Evolutionary conservation across 2,888 invertebrate genomes (phyloP).

Genomic region (Tipula helvola): DNA sequence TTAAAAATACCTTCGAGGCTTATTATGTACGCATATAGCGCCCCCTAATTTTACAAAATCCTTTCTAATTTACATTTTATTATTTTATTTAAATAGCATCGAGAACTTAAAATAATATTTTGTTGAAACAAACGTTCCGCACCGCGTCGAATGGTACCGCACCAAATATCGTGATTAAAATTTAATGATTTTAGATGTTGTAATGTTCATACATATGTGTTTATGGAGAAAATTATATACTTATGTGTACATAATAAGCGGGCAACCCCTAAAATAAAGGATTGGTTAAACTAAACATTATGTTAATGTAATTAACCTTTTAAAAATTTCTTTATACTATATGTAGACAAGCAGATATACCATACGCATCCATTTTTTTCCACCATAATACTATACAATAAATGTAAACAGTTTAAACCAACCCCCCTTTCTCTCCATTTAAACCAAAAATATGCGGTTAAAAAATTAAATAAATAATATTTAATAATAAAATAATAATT

Average conservation of each 20-base stretch:
- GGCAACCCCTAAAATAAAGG: background rate
- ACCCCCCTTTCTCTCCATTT: background rate
- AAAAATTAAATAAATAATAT: constrained; percentile 4
- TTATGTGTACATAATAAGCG: background rate
- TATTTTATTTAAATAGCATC: background rate
- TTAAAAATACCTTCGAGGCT: background rate
- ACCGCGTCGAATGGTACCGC: background rate
- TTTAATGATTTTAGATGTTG: background rate
- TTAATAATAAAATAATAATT: constrained; percentile 4
- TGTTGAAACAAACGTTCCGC: background rate
- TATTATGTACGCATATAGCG: background rate
- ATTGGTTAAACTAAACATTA: background rate
- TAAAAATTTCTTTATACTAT: background rate
- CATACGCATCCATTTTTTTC: background rate
- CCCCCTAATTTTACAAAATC: background rate
- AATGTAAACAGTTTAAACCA: background rate
- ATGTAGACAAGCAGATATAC: background rate
- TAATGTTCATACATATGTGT: background rate
- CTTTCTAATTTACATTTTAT: background rate
- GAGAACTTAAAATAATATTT: background rate
- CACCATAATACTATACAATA: background rate
- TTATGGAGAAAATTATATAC: background rate
- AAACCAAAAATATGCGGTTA: constrained; percentile 4
- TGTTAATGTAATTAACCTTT: background rate
- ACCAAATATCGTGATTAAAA: background rate